Evolutionary conservation across 2,797 vertebrate species (phyloP).

Genomic region (Geotrypetes seraphini): DNA sequence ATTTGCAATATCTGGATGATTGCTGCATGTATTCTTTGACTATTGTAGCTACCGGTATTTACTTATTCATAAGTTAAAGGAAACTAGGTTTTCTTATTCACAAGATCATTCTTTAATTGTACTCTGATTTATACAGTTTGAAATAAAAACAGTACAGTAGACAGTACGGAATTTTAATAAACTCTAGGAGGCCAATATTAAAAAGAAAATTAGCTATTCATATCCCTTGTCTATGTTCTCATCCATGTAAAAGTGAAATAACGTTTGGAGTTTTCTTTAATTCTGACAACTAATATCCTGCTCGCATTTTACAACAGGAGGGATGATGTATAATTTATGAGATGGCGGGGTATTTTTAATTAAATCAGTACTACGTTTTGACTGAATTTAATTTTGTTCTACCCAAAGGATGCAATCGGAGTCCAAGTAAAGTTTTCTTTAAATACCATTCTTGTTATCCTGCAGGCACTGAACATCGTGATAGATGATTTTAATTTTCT

Average conservation of each 20-base stretch:
- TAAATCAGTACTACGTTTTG: constrained; percentile 32
- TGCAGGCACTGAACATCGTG: constrained; percentile 29
- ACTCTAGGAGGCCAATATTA: constrained; percentile 7
- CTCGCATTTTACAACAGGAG: constrained; percentile 3
- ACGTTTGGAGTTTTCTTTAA: constrained; percentile 29
- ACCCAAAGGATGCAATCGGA: constrained; percentile 28
- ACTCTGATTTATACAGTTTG: background rate
- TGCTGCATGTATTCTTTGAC: constrained; percentile 26
- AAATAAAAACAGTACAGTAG: constrained; percentile 5
- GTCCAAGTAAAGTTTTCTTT: constrained; percentile 14
- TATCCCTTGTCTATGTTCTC: constrained; percentile 16
- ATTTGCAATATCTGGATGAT: too few relatives aligned
- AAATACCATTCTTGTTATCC: constrained; percentile 30
- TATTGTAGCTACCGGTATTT: background rate
- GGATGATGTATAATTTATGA: constrained; percentile 27
- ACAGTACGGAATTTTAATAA: constrained; percentile 9
- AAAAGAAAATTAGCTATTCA: constrained; percentile 4
- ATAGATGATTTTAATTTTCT: constrained; percentile 52
- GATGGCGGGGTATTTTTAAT: constrained; percentile 24
- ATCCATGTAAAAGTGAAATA: constrained; percentile 4
- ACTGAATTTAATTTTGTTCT: constrained; percentile 38
- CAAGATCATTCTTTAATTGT: background rate
- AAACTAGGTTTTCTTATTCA: background rate
- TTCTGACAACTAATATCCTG: constrained; percentile 23
- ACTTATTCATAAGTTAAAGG: constrained; percentile 5